phyloP scores from a whole-genome alignment of 2,113 vertebrate species.

The Struthio camelus region DNA sequence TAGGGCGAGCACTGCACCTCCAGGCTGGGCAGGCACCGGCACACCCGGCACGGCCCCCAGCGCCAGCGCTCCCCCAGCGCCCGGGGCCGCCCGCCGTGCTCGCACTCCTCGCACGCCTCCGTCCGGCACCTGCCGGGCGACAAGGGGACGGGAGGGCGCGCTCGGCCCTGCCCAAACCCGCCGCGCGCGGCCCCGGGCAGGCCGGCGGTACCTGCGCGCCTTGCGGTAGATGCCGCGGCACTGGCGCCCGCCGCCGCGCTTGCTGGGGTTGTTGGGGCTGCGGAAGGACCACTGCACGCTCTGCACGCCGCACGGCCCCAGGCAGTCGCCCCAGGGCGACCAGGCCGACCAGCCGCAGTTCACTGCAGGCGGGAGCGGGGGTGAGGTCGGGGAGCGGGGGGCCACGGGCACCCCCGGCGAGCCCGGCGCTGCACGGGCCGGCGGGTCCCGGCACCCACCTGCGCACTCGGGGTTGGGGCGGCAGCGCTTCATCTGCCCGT shows the following conservation, averaged over 20 bases:
- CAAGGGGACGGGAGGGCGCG: background rate
- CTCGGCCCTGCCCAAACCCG: too few species aligned
- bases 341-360: slow-evolving; percentile 89
- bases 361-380: slow-evolving; percentile 62
- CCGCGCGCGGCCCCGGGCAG: background rate
- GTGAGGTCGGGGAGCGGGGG: too few species aligned
- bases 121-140: slow-evolving; percentile 81
- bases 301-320: slow-evolving; percentile 87
- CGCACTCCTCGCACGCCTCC: slow-evolving; percentile 80
- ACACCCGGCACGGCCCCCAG: slow-evolving; percentile 78
- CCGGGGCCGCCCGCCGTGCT: slow-evolving; percentile 71
- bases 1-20: slow-evolving; percentile 78
- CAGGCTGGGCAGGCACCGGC: slow-evolving; percentile 81
- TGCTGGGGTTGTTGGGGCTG: slow-evolving; percentile 85
- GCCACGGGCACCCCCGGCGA: too few species aligned
- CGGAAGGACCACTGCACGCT: slow-evolving; percentile 92
- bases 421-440: too few species aligned
- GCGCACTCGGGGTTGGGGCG: slow-evolving; percentile 80
- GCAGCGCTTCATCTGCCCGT: slow-evolving; percentile 78
- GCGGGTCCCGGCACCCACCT: slow-evolving; percentile 75
- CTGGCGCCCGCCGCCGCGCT: slow-evolving; percentile 70
- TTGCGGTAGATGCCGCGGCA: slow-evolving; percentile 88
- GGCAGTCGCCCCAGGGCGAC: slow-evolving; percentile 88
- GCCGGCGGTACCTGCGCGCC: slow-evolving; percentile 79
- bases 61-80: slow-evolving; percentile 82